Conservation (phyloP, 1,140 invertebrate species). For the Monomorium pharaonis region DNA sequence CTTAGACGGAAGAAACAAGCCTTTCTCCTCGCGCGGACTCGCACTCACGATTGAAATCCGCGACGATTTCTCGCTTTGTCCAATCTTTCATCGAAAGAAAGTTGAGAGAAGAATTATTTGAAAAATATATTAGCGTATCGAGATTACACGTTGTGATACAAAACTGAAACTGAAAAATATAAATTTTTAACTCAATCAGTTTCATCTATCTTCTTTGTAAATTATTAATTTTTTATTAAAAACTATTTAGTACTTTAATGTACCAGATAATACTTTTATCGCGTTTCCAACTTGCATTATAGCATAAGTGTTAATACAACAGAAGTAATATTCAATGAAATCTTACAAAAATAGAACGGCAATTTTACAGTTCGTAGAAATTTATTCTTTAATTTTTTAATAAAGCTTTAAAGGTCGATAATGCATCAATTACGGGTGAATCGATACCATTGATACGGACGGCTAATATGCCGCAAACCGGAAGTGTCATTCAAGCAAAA, state of each 20-base stretch:
- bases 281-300: neutral
- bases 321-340: neutral
- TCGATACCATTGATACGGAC: slow-evolving; percentile 97
- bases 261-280: neutral
- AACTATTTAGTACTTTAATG: neutral
- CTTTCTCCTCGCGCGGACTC: slow-evolving; percentile 65
- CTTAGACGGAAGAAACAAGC: slow-evolving; percentile 49
- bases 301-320: neutral
- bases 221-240: neutral
- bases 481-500: slow-evolving; percentile 97
- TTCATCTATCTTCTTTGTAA: neutral
- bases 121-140: neutral
- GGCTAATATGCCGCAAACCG: slow-evolving; percentile 95
- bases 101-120: neutral
- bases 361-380: neutral
- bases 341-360: neutral
- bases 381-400: neutral
- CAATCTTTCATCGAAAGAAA: neutral
- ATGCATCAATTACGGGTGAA: slow-evolving; percentile 97
- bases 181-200: neutral
- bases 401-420: slow-evolving; percentile 94
- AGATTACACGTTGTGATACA: neutral
- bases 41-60: neutral
- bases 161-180: neutral
- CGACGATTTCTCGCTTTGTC: slow-evolving; percentile 57